These are phyloP conservation scores for Heteromyza rotundicornis DNA, from an alignment of 2,888 invertebrate species.

Conservation along the genomic window DNA sequence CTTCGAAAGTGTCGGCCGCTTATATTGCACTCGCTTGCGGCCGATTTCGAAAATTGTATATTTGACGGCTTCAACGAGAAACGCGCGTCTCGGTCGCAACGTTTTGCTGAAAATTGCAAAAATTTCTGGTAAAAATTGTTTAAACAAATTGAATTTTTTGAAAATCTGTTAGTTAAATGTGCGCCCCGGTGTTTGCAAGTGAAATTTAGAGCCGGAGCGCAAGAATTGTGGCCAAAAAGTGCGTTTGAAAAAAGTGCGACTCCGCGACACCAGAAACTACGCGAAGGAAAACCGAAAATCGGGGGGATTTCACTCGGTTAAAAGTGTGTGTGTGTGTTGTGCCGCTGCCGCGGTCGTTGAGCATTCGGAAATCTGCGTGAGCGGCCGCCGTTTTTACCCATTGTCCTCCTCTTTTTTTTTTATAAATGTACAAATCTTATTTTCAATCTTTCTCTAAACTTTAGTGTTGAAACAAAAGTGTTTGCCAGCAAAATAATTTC, in stretches of 20 bases:
- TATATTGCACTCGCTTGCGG: slow-evolving; percentile 36
- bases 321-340: slow-evolving; percentile 12
- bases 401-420: too few species aligned
- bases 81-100: slow-evolving; percentile 61
- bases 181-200: slow-evolving; percentile 34
- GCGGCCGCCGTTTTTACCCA: too few species aligned
- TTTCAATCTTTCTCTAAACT: neutral
- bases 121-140: slow-evolving; percentile 50
- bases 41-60: slow-evolving; percentile 59
- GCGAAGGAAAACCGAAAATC: slow-evolving; percentile 30
- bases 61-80: slow-evolving; percentile 59
- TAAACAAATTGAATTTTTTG: slow-evolving; percentile 46
- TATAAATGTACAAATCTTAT: neutral
- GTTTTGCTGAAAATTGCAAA: slow-evolving; percentile 55
- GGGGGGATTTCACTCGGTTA: slow-evolving; percentile 26
- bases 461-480: neutral
- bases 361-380: too few species aligned
- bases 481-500: neutral
- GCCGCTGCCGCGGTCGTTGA: slow-evolving; percentile 20
- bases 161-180: slow-evolving; percentile 43
- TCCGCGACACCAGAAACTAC: slow-evolving; percentile 41
- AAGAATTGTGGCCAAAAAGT: slow-evolving; percentile 45
- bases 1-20: neutral
- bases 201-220: slow-evolving; percentile 37
- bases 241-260: slow-evolving; percentile 53